Evolutionary conservation across 2,113 vertebrate species (phyloP), one percentile per base, ranked within the genome.

Genomic region (Cololabis saira): DNA sequence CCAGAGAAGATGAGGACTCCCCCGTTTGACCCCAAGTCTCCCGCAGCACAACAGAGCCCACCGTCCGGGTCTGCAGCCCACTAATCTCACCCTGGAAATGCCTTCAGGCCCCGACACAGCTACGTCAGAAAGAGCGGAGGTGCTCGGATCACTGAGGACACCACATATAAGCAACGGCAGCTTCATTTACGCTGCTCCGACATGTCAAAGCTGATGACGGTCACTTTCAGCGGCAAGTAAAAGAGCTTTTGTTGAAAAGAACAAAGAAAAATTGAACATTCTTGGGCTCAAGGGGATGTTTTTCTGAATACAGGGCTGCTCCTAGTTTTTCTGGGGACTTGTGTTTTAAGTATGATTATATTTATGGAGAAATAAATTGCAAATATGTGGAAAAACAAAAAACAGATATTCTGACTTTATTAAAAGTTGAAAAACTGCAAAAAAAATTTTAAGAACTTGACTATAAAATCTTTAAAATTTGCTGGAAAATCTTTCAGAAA

Each of bases 171-270:
- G 50, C 68, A 30, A 68, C 78, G 70, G 70, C 74, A 6, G 21
- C 24, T 65, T 11, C 59, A 14, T 58, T 68, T 40, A 2, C 22
- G n/a, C 21, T 24, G 13, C 41, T 11, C 7, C 37, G n/a, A 45
- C 55, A 83, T n/a, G n/a, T 89, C 52, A 62, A 76, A 72, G 71
- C 51, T 5, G 78, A 63, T 82, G 76, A 89, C 74, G 87, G 80
- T 27, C 62, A 42, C 68, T 78, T 87, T 86, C 71, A 88, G 16
- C 22, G 14, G 53, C 30, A 43, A 47, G 73, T 78, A 69, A 88
- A 79, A 74, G 61, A 58, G 70, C 83, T 58, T 71, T 62, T 92
- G 27, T 30, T 18, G 45, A 19, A 60, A 12, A 55, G 63, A 37
- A 30, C n/a, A 51, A 19, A 60, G 13, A 52, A 66, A 49, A 52